Evolutionary conservation across 2,888 invertebrate species (phyloP).

Genomic region (Marasmarcha lunaedactyla): DNA sequence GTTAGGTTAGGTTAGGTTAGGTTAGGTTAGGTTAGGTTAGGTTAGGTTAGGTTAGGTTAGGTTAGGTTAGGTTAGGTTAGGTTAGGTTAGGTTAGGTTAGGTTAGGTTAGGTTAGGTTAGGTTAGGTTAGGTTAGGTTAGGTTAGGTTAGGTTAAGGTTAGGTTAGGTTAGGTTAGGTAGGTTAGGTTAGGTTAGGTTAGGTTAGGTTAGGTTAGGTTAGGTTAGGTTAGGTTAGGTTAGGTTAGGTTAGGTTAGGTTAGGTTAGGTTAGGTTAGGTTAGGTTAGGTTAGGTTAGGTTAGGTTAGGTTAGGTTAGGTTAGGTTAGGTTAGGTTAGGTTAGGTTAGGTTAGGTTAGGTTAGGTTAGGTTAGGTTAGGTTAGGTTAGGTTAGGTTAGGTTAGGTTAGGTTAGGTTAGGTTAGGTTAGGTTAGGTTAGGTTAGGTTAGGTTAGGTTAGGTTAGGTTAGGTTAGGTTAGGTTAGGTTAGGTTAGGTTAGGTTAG

Average conservation of each 20-base stretch:
- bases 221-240: conserved; percentile 14
- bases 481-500: not conserved
- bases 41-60: conserved; percentile 12
- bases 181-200: conserved; percentile 11
- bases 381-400: conserved; percentile 12
- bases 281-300: conserved; percentile 14
- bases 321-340: conserved; percentile 14
- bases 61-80: conserved; percentile 12
- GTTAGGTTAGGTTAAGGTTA: conserved; percentile 12
- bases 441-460: conserved; percentile 2
- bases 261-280: conserved; percentile 16
- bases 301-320: conserved; percentile 13
- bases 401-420: conserved; percentile 15
- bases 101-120: conserved; percentile 14
- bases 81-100: conserved; percentile 13
- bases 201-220: conserved; percentile 11
- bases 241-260: conserved; percentile 13
- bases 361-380: conserved; percentile 13
- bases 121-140: conserved; percentile 13
- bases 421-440: conserved; percentile 7
- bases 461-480: conserved; percentile 1
- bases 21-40: conserved; percentile 11
- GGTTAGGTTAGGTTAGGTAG: conserved; percentile 10
- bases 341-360: conserved; percentile 15
- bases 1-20: conserved; percentile 12